Evolutionary conservation across 2,888 invertebrate genomes (phyloP), one percentile per base, ranked within the genome.

Genomic region (Epsilonema sp.): DNA sequence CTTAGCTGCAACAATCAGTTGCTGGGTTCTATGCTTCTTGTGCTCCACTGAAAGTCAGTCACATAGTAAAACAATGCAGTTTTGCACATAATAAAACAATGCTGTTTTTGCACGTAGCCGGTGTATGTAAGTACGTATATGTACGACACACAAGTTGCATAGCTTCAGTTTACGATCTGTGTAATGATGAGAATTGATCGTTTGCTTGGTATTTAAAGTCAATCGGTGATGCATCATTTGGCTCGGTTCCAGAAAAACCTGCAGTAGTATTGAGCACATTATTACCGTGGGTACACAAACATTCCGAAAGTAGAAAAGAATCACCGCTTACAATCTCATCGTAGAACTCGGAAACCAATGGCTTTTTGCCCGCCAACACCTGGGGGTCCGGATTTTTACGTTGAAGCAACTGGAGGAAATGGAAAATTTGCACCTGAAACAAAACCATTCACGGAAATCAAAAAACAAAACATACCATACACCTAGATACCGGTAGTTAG

Each of bases 381-480:
- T 68, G 67, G 8, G 69, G 65, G 48, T 70, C 70, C 2, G 83
- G 31, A n/a, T n/a, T n/a, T n/a, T n/a, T n/a, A n/a, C 16, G 82
- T 69, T 87, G 86, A 67, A 92, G 94, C 11, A 94, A 69, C 70
- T 92, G 92, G 43, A 94, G 70, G 44, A 89, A 80, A 65, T 94
- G 92, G 67, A 89, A 90, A 53, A 92, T 74, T 0, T 89, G 90
- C 0, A 90, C 84, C 78, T 89, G 72, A 1, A 76, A 74, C 49
- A 64, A 50, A 49, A 51, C 11, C n/a, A n/a, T n/a, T n/a, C n/a
- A n/a, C n/a, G n/a, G n/a, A n/a, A n/a, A n/a, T n/a, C 3, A 23
- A 39, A 42, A 49, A 44, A 73, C 76, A n/a, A n/a, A n/a, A n/a
- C n/a, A n/a, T n/a, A n/a, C n/a, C n/a, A n/a, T n/a, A n/a, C n/a